Evolutionary conservation across 1,140 invertebrate species (phyloP), one percentile per base, ranked within the genome.

Genomic region (Apocrypta bakeri): DNA sequence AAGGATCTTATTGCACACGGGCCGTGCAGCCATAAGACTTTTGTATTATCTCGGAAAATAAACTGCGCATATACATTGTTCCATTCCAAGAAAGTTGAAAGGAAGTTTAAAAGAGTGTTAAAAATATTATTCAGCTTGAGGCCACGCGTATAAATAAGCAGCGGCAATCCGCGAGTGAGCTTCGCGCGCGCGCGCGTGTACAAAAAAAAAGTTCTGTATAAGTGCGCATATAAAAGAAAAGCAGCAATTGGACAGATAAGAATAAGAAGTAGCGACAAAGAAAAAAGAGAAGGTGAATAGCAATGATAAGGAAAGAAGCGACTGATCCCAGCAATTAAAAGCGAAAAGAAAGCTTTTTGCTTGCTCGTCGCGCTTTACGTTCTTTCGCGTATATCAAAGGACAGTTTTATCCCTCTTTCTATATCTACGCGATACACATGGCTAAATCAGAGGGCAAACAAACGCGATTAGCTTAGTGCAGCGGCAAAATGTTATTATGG

Each of bases 351-450:
- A 78, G 84, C 24, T 71, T 81, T 21, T 71, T 81, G 82, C 85
- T 82, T 61, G 78, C 86, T 64, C 81, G 84, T 81, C 81, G 78
- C 84, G 83, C 84, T 88, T 87, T 87, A 87, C 84, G 84, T 85
- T 84, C 63, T 68, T 73, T 42, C 25, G 37, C 56, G 81, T 78
- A n/a, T n/a, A 42, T 83, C 68, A 83, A 79, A 74, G 71, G 74
- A 25, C 68, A 72, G 31, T 63, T 68, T 78, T 27, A 78, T 78
- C 75, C 74, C 11, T 14, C 71, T 74, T 61, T 40, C 37, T 24
- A 8, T 42, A 7, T 56, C 48, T 21, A n/a, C 24, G 4, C 12
- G 8, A 37, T 37, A 37, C 9, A 37, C 33, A 37, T 6, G 33
- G 37, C 37, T 27, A 73, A 73, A n/a, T n/a, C n/a, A 24, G 21